phyloP scores from a whole-genome alignment of 2,888 invertebrate species.

The Sericinus montela region DNA sequence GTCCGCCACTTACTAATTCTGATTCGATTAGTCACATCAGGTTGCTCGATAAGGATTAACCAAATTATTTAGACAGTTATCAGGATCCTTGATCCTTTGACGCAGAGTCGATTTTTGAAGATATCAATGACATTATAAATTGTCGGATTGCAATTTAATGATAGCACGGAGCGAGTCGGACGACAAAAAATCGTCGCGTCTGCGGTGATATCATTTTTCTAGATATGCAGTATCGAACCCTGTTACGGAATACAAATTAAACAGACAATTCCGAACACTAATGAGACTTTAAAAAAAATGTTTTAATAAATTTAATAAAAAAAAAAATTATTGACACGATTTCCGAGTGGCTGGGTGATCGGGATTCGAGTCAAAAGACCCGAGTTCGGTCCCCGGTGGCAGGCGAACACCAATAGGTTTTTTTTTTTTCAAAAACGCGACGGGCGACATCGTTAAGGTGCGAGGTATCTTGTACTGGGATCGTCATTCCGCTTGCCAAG shows the following conservation, averaged over 20 bases:
- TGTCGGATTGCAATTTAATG: conserved; percentile 44
- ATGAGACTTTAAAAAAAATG: not conserved
- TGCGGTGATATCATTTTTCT: conserved; percentile 44
- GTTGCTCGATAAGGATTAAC: conserved; percentile 19
- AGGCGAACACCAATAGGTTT: no score
- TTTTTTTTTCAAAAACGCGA: no score
- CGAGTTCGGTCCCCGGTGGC: no score
- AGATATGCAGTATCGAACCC: conserved; percentile 6
- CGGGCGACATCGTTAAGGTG: no score
- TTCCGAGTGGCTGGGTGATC: no score
- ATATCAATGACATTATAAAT: conserved; percentile 15
- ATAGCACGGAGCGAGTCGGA: conserved; percentile 30
- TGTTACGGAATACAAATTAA: conserved; percentile 20
- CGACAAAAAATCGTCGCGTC: conserved; percentile 46
- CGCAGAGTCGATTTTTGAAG: conserved; percentile 29
- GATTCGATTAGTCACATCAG: conserved; percentile 42
- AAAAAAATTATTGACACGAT: no score
- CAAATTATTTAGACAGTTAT: conserved; percentile 1
- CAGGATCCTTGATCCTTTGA: not conserved
- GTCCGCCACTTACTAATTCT: conserved; percentile 34
- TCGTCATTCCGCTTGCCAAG: no score
- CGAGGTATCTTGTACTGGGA: no score
- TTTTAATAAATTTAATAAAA: no score
- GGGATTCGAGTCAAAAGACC: no score
- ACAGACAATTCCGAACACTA: not conserved